phyloP scores from a whole-genome alignment of 1,140 invertebrate species.

The Coptotermes formosanus region DNA sequence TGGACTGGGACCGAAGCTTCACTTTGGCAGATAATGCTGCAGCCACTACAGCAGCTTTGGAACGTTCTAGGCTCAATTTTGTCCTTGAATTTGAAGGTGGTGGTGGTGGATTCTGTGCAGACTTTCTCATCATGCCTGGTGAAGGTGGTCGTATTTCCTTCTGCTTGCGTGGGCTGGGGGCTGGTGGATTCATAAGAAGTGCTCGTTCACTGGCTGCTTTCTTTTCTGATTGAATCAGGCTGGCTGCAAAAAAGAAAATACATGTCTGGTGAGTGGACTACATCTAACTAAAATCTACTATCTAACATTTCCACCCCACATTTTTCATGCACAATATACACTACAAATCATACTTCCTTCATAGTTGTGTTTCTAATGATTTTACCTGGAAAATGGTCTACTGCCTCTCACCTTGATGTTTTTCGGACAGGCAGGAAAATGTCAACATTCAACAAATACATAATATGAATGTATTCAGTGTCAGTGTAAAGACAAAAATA shows the following conservation, averaged over 20 bases:
- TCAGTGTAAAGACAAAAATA: too few relatives aligned
- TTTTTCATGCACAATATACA: too few relatives aligned
- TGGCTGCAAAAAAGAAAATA: constrained; percentile 38
- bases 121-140: constrained; percentile 34
- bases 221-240: constrained; percentile 48
- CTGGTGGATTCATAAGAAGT: constrained; percentile 42
- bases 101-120: constrained; percentile 36
- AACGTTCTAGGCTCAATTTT: not conserved
- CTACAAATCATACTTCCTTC: too few relatives aligned
- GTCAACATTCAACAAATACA: too few relatives aligned
- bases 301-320: too few relatives aligned
- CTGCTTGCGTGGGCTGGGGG: constrained; percentile 32
- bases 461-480: too few relatives aligned
- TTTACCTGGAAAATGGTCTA: too few relatives aligned
- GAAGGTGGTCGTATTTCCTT: constrained; percentile 30
- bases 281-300: too few relatives aligned
- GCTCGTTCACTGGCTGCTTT: constrained; percentile 38
- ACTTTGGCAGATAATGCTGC: constrained; percentile 16
- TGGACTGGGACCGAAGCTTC: constrained; percentile 22
- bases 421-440: too few relatives aligned
- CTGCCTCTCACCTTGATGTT: too few relatives aligned
- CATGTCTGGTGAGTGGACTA: too few relatives aligned
- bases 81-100: constrained; percentile 26
- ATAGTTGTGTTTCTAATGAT: too few relatives aligned
- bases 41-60: constrained; percentile 12